A percentile compares a stretch with the other conserved stretches of the same genome.
These are phyloP conservation scores for Rousettus madagascariensis DNA, from an alignment of 2,797 vertebrate species.

Conservation along the genomic window DNA sequence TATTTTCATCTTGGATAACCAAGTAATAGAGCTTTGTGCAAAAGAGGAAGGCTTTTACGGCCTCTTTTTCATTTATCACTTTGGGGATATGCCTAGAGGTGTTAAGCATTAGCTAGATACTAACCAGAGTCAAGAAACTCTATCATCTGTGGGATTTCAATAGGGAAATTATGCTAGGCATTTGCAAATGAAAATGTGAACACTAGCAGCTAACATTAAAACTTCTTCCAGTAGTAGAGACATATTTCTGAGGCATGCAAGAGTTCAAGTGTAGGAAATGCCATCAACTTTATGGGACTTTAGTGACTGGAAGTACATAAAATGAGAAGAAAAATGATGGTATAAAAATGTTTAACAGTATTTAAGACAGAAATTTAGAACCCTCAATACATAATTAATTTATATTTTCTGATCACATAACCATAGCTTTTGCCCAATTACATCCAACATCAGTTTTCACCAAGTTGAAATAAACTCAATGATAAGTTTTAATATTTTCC, in stretches of 20 bases:
- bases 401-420: slow-evolving; percentile 4
- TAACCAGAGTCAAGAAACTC: not conserved
- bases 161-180: not conserved
- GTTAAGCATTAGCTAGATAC: not conserved
- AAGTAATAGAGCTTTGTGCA: not conserved
- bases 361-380: slow-evolving; percentile 36
- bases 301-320: not conserved
- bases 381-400: not conserved
- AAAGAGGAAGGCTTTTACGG: not conserved
- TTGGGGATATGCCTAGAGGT: not conserved
- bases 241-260: not conserved
- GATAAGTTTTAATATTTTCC: slow-evolving; percentile 29
- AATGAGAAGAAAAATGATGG: not conserved
- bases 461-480: not conserved
- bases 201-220: not conserved
- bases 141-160: not conserved
- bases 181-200: slow-evolving; percentile 28
- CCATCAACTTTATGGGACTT: not conserved
- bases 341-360: not conserved
- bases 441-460: not conserved
- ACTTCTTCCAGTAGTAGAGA: not conserved
- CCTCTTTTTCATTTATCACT: not conserved
- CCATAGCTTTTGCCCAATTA: not conserved
- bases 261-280: not conserved
- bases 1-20: not conserved